Base-by-base conservation (phyloP, 2,797 vertebrate genomes). In the Coranthus polyacanthus region DNA sequence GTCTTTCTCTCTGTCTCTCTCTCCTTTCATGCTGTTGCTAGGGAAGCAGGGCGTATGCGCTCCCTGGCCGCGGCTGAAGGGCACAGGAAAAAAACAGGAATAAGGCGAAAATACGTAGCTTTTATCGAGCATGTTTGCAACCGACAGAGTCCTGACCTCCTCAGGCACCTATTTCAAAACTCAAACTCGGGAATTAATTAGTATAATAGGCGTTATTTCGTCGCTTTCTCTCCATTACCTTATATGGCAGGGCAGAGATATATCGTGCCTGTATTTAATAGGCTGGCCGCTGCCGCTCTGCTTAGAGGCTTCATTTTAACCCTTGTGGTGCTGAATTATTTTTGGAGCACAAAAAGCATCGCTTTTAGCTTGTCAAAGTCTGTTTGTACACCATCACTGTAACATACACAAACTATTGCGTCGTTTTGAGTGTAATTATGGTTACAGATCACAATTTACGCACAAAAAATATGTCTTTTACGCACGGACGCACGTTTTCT, bases 161-260 rank as follows among this genome's bases (percentile, higher is more conserved):
- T 36, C 24, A 20, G 29, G 69, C 7, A 13, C 16, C 17, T 24
- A 51, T 65, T 73, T 81, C 36, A 16, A 24, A 46, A 29, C 18
- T 9, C 55, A 79, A 78, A 89, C 37, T 53, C 57, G 21, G 39
- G 75, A 88, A 84, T 79, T 52, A 57, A 46, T 36, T 38, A 44
- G 64, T 22, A 46, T 16, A 78, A 75, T 77, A 15, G 7, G 78
- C 26, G 45, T 56, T 75, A 91, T 91, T 90, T 83, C 26, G 57
- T 43, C 46, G 62, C 78, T 82, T 93, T 91, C 80, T 68, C 59
- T 85, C 80, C 84, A 92, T 95, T 90, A 73, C 94, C 94, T 90
- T 94, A 94, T 95, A 95, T 90, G 93, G 94, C 91, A 90, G 85
- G 89, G 92, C 89, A 89, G 89, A 78, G 87, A 83, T 87, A 84